Percentiles rank a stretch among this genome's conserved stretches.
Evolutionary conservation across 2,113 vertebrate genomes (phyloP).

Genomic region (crab-eating macaque (Macaca fascicularis)): DNA sequence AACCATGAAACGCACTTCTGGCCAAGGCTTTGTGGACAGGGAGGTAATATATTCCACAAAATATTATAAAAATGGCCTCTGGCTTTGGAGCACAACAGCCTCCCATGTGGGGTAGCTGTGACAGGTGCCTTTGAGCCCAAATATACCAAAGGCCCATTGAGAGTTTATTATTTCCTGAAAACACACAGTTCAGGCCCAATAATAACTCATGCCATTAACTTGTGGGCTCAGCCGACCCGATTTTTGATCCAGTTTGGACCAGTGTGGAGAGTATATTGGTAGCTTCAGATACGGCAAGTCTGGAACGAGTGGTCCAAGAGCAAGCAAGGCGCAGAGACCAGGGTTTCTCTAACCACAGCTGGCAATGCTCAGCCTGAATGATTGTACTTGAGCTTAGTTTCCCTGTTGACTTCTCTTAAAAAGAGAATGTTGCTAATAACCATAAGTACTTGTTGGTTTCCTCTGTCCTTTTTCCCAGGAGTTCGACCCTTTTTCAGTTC

Average conservation of each 20-base stretch:
- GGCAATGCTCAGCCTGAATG: neutral
- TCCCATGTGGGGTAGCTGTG: neutral
- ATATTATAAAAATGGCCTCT: neutral
- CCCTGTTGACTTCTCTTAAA: neutral
- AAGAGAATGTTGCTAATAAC: neutral
- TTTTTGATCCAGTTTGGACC: neutral
- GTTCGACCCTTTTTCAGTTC: neutral
- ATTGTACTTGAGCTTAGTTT: neutral
- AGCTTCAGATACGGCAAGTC: neutral
- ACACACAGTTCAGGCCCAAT: neutral
- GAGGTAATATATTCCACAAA: neutral
- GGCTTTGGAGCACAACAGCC: neutral
- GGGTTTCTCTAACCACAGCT: neutral
- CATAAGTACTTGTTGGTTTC: neutral
- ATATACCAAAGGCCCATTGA: neutral
- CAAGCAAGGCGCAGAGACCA: neutral
- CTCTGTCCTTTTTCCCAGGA: neutral
- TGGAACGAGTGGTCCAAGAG: neutral
- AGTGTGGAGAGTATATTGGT: neutral
- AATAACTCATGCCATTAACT: neutral
- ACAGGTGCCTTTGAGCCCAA: neutral
- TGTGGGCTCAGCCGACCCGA: neutral
- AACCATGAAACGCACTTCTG: neutral
- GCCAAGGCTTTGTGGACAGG: neutral
- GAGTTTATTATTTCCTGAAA: neutral